phyloP scores from a whole-genome alignment of 2,797 vertebrate species.

The Thaleichthys pacificus region DNA sequence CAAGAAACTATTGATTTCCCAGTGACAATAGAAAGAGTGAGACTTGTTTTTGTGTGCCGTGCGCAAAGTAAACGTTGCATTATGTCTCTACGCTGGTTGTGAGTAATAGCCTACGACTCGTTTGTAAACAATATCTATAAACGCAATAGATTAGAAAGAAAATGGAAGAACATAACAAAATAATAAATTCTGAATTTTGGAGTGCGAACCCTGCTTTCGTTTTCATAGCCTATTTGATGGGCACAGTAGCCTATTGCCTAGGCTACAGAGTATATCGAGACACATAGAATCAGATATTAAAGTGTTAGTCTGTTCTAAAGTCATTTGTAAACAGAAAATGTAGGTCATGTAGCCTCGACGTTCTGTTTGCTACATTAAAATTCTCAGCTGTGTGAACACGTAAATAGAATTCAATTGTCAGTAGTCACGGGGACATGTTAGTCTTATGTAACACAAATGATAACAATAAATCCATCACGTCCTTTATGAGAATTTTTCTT shows the following conservation, averaged over 20 bases:
- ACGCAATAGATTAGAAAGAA: too few relatives aligned
- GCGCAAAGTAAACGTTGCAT: background rate
- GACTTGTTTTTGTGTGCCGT: background rate
- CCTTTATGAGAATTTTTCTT: conserved; percentile 27
- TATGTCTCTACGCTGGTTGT: background rate
- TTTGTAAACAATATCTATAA: too few relatives aligned
- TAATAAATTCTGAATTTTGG: too few relatives aligned
- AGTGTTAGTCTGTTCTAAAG: background rate
- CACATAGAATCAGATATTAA: too few relatives aligned
- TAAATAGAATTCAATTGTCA: background rate
- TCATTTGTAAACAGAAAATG: background rate
- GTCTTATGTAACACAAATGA: background rate
- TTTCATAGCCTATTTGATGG: too few relatives aligned
- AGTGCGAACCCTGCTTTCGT: too few relatives aligned
- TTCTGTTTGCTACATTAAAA: too few relatives aligned
- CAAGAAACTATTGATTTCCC: background rate
- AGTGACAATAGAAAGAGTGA: too few relatives aligned
- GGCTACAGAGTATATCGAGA: too few relatives aligned
- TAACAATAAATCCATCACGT: conserved; percentile 15
- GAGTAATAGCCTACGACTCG: background rate
- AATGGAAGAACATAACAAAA: too few relatives aligned
- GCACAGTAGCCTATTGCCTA: too few relatives aligned
- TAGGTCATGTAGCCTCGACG: background rate
- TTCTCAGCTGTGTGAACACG: too few relatives aligned
- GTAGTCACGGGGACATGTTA: background rate